A percentile compares a stretch with the other conserved stretches of the same genome.
Conservation (phyloP, 2,113 vertebrate genomes). For the Lathamus discolor region DNA sequence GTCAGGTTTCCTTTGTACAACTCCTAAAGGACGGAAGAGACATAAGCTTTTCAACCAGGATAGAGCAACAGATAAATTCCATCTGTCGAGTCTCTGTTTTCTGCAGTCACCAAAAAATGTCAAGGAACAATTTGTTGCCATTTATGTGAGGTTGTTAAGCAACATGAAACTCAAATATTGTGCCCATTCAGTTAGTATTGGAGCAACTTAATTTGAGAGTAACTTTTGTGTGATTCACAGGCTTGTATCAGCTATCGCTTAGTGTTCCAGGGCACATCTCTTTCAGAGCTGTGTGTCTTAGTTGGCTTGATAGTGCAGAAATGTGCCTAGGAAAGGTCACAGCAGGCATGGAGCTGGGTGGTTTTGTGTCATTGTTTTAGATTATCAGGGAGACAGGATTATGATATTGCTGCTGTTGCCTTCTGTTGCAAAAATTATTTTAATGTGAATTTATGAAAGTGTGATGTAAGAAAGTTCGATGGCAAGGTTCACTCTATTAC, state of each 20-base stretch:
- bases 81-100: conserved; percentile 46
- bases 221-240: conserved; percentile 7
- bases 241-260: background rate
- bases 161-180: conserved; percentile 61
- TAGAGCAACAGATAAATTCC: conserved; percentile 49
- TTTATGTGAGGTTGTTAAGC: conserved; percentile 58
- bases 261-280: background rate
- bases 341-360: background rate
- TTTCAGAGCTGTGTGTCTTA: background rate
- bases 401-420: background rate
- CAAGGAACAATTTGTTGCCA: conserved; percentile 54
- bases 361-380: background rate
- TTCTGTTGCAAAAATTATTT: background rate
- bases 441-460: background rate
- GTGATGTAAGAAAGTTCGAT: background rate
- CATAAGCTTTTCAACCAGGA: conserved; percentile 26
- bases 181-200: conserved; percentile 11
- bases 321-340: background rate
- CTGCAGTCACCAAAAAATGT: conserved; percentile 33
- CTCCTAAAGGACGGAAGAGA: background rate
- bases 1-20: background rate
- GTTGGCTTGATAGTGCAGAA: background rate
- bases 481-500: background rate
- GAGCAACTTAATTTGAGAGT: conserved; percentile 8
- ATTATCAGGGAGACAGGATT: background rate